phyloP scores from a whole-genome alignment of 2,113 vertebrate genomes.

The Sclerurus mexicanus region DNA sequence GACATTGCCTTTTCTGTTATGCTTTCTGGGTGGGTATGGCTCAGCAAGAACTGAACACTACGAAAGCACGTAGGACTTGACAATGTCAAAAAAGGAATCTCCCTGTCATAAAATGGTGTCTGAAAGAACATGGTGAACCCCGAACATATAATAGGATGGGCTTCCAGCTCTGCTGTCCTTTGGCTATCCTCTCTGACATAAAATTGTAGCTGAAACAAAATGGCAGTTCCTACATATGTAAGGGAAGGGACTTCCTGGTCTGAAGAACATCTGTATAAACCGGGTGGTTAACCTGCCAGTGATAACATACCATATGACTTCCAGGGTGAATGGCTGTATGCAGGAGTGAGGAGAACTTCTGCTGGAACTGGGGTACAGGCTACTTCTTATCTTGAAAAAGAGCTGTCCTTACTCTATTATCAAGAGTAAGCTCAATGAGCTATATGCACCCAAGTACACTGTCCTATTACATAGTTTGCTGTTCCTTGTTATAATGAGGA shows the following conservation, averaged over 20 bases:
- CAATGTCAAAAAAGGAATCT: background rate
- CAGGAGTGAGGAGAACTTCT: background rate
- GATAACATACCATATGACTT: background rate
- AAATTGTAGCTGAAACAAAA: background rate
- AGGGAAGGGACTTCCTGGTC: background rate
- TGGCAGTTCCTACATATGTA: background rate
- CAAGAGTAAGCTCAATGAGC: background rate
- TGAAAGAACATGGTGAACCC: background rate
- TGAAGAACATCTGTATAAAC: background rate
- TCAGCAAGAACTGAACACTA: background rate
- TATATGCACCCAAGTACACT: background rate
- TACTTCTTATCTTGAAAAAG: background rate
- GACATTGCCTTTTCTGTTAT: background rate
- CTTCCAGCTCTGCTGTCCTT: background rate
- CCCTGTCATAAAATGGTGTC: background rate
- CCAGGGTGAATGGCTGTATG: background rate
- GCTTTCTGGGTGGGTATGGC: background rate
- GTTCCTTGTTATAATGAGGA: background rate
- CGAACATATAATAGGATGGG: too few relatives aligned
- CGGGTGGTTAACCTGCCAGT: background rate
- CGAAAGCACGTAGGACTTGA: background rate
- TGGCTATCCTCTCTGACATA: background rate
- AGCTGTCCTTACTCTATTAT: background rate
- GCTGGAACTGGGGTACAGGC: background rate
- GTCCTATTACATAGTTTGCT: background rate